Evolutionary conservation across 2,888 invertebrate genomes (phyloP).

Genomic region (Ischnura elegans): DNA sequence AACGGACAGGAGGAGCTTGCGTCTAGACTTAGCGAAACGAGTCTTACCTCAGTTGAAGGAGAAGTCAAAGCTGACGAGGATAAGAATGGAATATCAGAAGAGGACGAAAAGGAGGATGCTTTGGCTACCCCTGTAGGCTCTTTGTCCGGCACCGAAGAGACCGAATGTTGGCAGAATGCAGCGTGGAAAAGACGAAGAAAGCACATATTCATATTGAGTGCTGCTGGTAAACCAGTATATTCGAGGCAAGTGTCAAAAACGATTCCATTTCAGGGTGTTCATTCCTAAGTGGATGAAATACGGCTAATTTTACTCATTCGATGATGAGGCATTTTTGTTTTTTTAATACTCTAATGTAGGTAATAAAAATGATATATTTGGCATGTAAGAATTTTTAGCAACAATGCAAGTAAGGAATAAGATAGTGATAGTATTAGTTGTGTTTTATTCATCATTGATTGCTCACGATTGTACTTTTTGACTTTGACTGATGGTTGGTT

Average conservation of each 20-base stretch:
- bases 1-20: slow-evolving; percentile 75
- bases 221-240: slow-evolving; percentile 98
- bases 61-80: slow-evolving; percentile 51
- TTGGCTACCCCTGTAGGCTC: slow-evolving; percentile 69
- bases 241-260: slow-evolving; percentile 82
- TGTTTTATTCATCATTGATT: no score
- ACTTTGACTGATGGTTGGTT: slow-evolving; percentile 70
- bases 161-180: slow-evolving; percentile 85
- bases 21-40: slow-evolving; percentile 75
- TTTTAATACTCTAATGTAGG: no score
- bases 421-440: no score
- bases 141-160: slow-evolving; percentile 75
- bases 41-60: slow-evolving; percentile 73
- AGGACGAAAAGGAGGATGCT: slow-evolving; percentile 70
- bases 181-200: slow-evolving; percentile 91
- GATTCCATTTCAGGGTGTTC: slow-evolving; percentile 17
- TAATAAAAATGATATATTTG: no score
- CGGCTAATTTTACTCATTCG: not conserved
- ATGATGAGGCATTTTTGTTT: no score
- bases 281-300: not conserved
- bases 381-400: not conserved
- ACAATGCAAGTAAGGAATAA: no score
- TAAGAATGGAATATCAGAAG: slow-evolving; percentile 66
- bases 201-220: slow-evolving; percentile 96
- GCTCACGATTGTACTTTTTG: not conserved